Evolutionary conservation across 1,140 invertebrate genomes (phyloP).

Genomic region (Octopus sinensis): DNA sequence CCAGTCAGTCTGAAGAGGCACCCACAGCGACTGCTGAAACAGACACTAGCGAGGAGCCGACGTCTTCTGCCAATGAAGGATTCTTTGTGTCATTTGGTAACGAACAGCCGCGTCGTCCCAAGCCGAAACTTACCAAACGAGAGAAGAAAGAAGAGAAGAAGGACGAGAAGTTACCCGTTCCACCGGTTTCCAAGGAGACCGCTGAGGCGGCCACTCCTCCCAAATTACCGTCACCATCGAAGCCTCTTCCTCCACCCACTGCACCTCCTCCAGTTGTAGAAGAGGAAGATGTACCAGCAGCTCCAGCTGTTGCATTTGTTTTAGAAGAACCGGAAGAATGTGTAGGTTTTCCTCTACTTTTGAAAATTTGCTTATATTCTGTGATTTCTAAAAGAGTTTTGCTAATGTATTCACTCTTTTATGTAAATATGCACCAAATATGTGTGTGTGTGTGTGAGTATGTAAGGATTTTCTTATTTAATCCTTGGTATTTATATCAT

Average conservation of each 20-base stretch:
- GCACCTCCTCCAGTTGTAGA: slow-evolving; percentile 5
- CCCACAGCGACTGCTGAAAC: not conserved
- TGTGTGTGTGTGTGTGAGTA: no score
- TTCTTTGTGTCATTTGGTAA: slow-evolving; percentile 93
- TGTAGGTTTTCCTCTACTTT: not conserved
- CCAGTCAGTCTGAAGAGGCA: not conserved
- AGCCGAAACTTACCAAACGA: slow-evolving; percentile 65
- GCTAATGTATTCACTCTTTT: no score
- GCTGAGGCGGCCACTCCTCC: slow-evolving; percentile 30
- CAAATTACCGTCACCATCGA: not conserved
- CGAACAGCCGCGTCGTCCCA: slow-evolving; percentile 77
- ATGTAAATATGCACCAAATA: no score
- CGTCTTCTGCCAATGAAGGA: slow-evolving; percentile 69
- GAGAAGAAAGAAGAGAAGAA: slow-evolving; percentile 10
- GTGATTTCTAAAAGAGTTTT: no score
- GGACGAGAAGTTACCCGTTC: not conserved
- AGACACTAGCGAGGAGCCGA: slow-evolving; percentile 14
- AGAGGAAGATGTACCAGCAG: slow-evolving; percentile 8
- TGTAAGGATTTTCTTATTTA: no score
- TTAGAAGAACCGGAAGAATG: not conserved
- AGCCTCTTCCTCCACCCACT: not conserved
- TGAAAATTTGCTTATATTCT: no score
- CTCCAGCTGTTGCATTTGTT: slow-evolving; percentile 2
- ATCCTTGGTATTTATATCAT: no score
- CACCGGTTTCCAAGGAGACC: slow-evolving; percentile 33